Conservation (phyloP, 2,888 invertebrate genomes). For the Microdon myrmicae region DNA sequence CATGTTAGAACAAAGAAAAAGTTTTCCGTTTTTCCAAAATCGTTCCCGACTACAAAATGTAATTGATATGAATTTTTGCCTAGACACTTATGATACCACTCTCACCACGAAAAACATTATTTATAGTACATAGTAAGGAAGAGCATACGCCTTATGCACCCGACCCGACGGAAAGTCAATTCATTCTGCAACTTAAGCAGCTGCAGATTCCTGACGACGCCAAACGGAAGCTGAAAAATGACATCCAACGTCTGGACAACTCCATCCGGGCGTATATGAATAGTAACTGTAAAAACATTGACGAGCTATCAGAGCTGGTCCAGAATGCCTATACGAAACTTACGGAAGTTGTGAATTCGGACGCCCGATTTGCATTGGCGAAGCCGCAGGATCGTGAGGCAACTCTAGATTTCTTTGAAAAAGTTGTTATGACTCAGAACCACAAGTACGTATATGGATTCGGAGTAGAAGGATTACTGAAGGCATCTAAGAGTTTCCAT, state of each 20-base stretch:
- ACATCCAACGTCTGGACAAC: constrained; percentile 63
- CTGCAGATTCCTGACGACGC: constrained; percentile 65
- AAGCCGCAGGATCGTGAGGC: constrained; percentile 78
- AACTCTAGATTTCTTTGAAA: constrained; percentile 92
- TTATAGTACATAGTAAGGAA: constrained; percentile 21
- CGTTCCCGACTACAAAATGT: constrained; percentile 49
- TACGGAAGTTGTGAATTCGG: constrained; percentile 61
- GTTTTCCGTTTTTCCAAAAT: constrained; percentile 63
- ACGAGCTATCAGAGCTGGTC: constrained; percentile 88
- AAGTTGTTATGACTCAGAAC: constrained; percentile 89
- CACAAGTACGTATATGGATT: constrained; percentile 75
- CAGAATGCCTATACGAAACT: constrained; percentile 83
- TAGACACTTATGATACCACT: not conserved
- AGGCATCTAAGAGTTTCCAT: not conserved
- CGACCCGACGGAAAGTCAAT: constrained; percentile 61
- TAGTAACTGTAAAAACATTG: constrained; percentile 69
- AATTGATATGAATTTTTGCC: constrained; percentile 1
- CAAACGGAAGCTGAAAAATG: constrained; percentile 62
- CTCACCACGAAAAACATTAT: not conserved
- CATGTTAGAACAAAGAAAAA: constrained; percentile 59
- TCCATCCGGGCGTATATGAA: constrained; percentile 62
- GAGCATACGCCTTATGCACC: constrained; percentile 57
- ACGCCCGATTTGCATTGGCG: constrained; percentile 61
- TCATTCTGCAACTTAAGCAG: constrained; percentile 62
- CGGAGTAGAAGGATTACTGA: not conserved